Base-by-base conservation (phyloP, 2,797 vertebrate species). In the Nyctibius grandis region DNA sequence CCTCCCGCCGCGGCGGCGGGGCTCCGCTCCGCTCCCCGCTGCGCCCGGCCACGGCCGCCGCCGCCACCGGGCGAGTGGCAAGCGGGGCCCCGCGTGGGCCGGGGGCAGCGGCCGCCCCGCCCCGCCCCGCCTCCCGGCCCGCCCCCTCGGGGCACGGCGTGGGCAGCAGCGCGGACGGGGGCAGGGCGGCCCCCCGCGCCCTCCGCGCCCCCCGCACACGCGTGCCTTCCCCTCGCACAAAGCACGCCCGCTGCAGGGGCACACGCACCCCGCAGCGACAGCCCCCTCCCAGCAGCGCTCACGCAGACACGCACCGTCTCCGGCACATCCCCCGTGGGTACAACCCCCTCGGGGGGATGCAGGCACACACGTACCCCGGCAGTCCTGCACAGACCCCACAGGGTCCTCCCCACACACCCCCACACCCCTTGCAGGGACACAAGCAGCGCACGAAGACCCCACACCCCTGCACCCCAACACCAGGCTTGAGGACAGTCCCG, bases 71-170 rank as follows among this genome's bases (percentile, higher is more conserved):
- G 69, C 54, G 76, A 89, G 65, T 68, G 76, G 68, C 69, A 21
- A 76, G 25, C 51, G 50, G 28, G 75, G 59, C 69, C 73, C 69
- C 81, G 81, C 89, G 89, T 81, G 93, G 85, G 81, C 76, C 28
- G 78, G 85, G 84, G 63, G 61, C 79, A 76, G 69, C 69, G 16
- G 57, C 64, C n/a, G 64, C 80, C 48, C 85, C 89, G 85, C 85
- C 85, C 54, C 76, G 67, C 1, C 16, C 86, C 90, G 88, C 79
- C 90, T 44, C 50, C 67, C 45, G 57, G n/a, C 38, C 68, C 61
- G 18, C 82, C 75, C 69, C 67, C 67, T 42, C 42, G 68, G 80
- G 81, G 81, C 85, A 82, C 81, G 67, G 86, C 51, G 82, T 75
- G 93, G 90, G 82, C 87, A 72, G 53, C 77, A 15, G 77, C 72